These are phyloP conservation scores for Sebastiscus albofasciatus DNA, from an alignment of 2,797 vertebrate genomes.

Conservation along the genomic window DNA sequence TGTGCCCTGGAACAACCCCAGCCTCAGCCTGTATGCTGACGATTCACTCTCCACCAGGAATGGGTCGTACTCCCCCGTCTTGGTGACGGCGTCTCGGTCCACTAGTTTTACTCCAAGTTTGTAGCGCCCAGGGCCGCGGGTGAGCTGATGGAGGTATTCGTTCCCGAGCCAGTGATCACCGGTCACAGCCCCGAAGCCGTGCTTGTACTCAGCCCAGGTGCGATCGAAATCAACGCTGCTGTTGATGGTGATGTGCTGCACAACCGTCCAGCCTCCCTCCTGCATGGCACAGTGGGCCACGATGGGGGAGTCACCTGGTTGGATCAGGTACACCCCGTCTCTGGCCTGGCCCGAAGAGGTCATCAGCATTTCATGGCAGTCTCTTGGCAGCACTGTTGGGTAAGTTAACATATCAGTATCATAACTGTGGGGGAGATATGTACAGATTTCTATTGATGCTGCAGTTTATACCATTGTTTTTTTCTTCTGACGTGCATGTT, in stretches of 20 bases:
- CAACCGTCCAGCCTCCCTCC: constrained; percentile 90
- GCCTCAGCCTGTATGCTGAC: constrained; percentile 83
- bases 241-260: constrained; percentile 90
- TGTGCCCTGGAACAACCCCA: constrained; percentile 87
- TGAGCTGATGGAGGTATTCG: constrained; percentile 86
- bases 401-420: constrained; percentile 25
- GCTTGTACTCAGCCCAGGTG: constrained; percentile 88
- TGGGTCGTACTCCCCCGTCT: constrained; percentile 85
- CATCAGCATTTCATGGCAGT: constrained; percentile 89
- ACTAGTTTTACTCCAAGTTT: constrained; percentile 88
- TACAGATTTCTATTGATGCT: background rate
- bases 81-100: constrained; percentile 81
- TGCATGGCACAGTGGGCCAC: constrained; percentile 88
- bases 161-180: constrained; percentile 92
- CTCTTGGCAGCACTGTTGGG: constrained; percentile 82
- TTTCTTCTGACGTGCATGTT: background rate
- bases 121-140: constrained; percentile 75
- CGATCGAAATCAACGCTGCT: constrained; percentile 87
- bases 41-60: constrained; percentile 85
- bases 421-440: background rate
- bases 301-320: constrained; percentile 80
- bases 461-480: background rate
- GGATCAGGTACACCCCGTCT: constrained; percentile 89
- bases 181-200: constrained; percentile 82
- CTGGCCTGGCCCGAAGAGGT: constrained; percentile 79